A percentile compares a stretch with the other conserved stretches of the same genome.
Evolutionary conservation across 2,113 vertebrate genomes (phyloP).

Genomic region (Oxyura jamaicensis): DNA sequence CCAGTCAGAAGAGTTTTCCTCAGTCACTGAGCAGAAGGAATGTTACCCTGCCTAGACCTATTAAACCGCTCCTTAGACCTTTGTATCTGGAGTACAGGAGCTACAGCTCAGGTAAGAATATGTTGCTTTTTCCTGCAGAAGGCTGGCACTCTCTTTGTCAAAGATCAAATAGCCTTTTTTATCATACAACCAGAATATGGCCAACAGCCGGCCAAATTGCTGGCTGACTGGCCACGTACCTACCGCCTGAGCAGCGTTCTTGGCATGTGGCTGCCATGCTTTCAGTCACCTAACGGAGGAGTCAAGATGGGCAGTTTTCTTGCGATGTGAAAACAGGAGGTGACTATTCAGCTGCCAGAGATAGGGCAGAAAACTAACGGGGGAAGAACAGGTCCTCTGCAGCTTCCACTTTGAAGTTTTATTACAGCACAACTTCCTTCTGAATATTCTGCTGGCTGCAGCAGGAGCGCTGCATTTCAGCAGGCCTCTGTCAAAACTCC

Average conservation of each 20-base stretch:
- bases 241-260: background rate
- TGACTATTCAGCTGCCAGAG: background rate
- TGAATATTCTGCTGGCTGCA: background rate
- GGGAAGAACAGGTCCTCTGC: background rate
- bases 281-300: background rate
- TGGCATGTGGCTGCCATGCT: background rate
- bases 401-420: slow-evolving; percentile 38
- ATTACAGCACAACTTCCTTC: slow-evolving; percentile 39
- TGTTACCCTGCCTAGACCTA: background rate
- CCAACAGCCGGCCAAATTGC: background rate
- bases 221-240: background rate
- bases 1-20: slow-evolving; percentile 14
- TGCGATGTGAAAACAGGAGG: background rate
- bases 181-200: background rate
- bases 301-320: background rate
- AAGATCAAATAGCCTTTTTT: background rate
- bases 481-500: background rate
- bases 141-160: background rate
- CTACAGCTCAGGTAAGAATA: background rate
- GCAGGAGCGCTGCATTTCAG: background rate
- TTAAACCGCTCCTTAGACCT: background rate
- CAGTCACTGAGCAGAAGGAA: slow-evolving; percentile 27
- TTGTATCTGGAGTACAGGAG: background rate
- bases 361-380: background rate
- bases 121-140: background rate